Conservation (phyloP, 2,113 vertebrate species). For the Lepus americanus region DNA sequence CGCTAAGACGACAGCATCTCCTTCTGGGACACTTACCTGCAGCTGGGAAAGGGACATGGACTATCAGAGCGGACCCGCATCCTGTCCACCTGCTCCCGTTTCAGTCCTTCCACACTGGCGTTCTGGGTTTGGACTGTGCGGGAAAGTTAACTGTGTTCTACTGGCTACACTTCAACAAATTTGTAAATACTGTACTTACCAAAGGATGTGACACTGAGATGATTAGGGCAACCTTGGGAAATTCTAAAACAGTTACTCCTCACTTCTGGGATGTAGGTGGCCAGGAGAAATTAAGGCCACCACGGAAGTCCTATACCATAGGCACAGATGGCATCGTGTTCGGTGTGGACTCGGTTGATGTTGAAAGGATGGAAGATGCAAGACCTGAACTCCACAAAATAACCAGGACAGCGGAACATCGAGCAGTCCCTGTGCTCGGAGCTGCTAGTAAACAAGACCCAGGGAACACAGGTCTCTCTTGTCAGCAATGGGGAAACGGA, state of each 20-base stretch:
- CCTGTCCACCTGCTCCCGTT: slow-evolving; percentile 93
- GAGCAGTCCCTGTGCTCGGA: slow-evolving; percentile 96
- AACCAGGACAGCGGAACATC: slow-evolving; percentile 95
- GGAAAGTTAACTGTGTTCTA: slow-evolving; percentile 98
- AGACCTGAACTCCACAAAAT: slow-evolving; percentile 99
- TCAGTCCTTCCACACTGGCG: slow-evolving; percentile 96
- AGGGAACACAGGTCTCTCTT: slow-evolving; percentile 92
- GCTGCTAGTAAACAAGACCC: slow-evolving; percentile 99
- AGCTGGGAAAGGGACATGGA: slow-evolving; percentile 96
- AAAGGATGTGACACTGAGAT: slow-evolving; percentile 98
- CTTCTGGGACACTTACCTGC: slow-evolving; percentile 37
- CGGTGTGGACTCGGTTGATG: slow-evolving; percentile 97
- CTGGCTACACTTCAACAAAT: slow-evolving; percentile 97
- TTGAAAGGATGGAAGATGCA: slow-evolving; percentile 98
- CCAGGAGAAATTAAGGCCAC: slow-evolving; percentile 97
- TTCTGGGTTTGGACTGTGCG: slow-evolving; percentile 95
- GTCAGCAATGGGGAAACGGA: slow-evolving; percentile 93
- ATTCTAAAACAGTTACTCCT: slow-evolving; percentile 94
- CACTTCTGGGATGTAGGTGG: slow-evolving; percentile 99
- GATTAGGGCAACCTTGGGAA: slow-evolving; percentile 93
- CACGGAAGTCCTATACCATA: slow-evolving; percentile 98
- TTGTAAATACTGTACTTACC: slow-evolving; percentile 98
- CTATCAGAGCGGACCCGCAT: slow-evolving; percentile 94
- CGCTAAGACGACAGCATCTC: slow-evolving; percentile 63
- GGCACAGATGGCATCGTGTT: slow-evolving; percentile 98